A percentile compares a stretch with the other conserved stretches of the same genome.
phyloP scores from a whole-genome alignment of 1,140 invertebrate species.

The Philotrypesis tridentata region DNA sequence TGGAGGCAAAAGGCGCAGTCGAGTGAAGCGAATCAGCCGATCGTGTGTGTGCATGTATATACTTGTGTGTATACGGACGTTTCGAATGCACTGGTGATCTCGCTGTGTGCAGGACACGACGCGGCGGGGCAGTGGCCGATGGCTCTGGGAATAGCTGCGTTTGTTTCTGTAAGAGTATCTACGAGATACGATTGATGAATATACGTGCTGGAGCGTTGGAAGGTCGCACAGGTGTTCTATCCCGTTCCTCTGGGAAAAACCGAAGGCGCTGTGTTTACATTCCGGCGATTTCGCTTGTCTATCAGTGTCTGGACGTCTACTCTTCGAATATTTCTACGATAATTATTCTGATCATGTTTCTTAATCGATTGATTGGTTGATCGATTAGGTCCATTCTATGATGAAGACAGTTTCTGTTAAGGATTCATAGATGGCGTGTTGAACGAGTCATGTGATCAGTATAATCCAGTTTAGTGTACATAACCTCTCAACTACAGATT shows the following conservation, averaged over 20 bases:
- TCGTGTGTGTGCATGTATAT: neutral
- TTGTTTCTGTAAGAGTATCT: neutral
- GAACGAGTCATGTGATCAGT: too few species aligned
- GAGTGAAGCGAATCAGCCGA: constrained; percentile 10
- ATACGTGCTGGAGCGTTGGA: neutral
- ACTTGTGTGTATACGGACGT: neutral
- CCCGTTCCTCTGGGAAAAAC: neutral
- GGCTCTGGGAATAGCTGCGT: neutral
- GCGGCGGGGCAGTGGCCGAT: neutral
- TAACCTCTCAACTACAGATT: too few species aligned
- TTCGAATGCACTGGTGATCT: neutral
- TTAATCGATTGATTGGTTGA: too few species aligned
- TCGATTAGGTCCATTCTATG: too few species aligned
- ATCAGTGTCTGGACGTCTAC: neutral
- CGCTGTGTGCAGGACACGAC: neutral
- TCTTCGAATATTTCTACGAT: too few species aligned
- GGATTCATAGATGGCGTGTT: too few species aligned
- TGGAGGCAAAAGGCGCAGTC: constrained; percentile 17
- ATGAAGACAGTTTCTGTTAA: too few species aligned
- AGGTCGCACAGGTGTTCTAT: neutral
- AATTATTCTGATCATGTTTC: too few species aligned
- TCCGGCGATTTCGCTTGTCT: neutral
- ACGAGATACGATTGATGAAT: too few species aligned
- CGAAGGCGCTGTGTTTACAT: neutral
- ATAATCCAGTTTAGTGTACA: too few species aligned